Base-by-base conservation (phyloP, 1,140 invertebrate species). In the Mya arenaria region DNA sequence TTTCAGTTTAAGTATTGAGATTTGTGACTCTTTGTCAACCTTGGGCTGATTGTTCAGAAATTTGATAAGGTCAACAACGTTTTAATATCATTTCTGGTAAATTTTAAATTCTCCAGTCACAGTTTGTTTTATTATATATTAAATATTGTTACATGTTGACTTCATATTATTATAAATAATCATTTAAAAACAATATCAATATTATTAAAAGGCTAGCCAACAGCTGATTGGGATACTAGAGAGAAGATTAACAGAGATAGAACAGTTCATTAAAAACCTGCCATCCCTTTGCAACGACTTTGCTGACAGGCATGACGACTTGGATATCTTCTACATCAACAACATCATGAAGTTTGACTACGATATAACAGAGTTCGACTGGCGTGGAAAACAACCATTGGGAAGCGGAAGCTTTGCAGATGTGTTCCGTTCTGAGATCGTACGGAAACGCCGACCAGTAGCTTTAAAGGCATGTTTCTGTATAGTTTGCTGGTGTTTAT, bases 271-370 rank as follows among this genome's bases (percentile, higher is more conserved):
- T 28, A 30, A 71, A 58, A 58, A 62, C 6, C 44, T 81, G 6
- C 66, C 78, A n/a, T 19, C 68, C 30, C n/a, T 81, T 0, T 15
- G 44, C 2, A 13, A 13, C n/a, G 36, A 71, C 28, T 39, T 36
- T 17, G 23, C 37, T 10, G 52, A 39, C 2, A 55, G 58, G 23
- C 39, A 52, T 30, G 66, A 23, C 30, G 34, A 60, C n/a, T 28
- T 81, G 5, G 78, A 81, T 28, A 81, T 81, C 1, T 81, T 81
- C 58, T 81, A 71, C 36, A 56, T 81, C 17, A 72, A 81, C 23
- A 32, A 81, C 23, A 71, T 81, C 25, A 81, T 81, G 78, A 52
- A 58, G 37, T 81, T 81, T 62, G 78, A 81, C 37, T 71, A 41
- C 37, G 68, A 81, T 0, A 36, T 69, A 28, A 39, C 52, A 10